Evolutionary conservation across 2,113 vertebrate species (phyloP).

Genomic region (Sialia sialis): DNA sequence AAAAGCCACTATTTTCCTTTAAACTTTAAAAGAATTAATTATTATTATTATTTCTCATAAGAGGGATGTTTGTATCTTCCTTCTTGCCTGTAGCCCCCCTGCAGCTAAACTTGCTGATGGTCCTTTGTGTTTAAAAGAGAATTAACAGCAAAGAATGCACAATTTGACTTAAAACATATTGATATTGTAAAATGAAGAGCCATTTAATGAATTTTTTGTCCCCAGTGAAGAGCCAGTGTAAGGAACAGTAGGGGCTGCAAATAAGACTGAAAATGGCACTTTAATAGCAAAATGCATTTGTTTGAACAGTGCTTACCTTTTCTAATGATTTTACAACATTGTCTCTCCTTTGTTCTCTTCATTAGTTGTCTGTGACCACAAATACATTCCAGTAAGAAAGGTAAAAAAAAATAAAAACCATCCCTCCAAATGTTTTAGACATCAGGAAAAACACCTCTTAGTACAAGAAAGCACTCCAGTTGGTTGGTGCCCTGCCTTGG

Average conservation of each 20-base stretch:
- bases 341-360: conserved; percentile 38
- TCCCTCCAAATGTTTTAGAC: conserved; percentile 2
- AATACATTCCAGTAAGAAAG: conserved; percentile 50
- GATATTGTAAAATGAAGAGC: conserved; percentile 57
- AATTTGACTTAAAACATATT: conserved; percentile 71
- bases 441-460: not conserved
- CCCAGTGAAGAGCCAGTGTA: conserved; percentile 49
- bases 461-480: not conserved
- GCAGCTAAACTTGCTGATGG: conserved; percentile 58
- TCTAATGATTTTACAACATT: conserved; percentile 61
- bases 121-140: conserved; percentile 66
- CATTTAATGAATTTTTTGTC: conserved; percentile 66
- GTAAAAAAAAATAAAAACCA: not conserved
- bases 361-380: conserved; percentile 43
- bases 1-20: conserved; percentile 64
- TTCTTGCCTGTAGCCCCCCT: conserved; percentile 54
- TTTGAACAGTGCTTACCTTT: conserved; percentile 36
- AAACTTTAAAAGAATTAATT: conserved; percentile 61
- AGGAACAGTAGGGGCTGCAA: conserved; percentile 64
- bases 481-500: not conserved
- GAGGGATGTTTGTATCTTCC: conserved; percentile 52
- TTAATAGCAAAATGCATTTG: conserved; percentile 49
- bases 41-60: conserved; percentile 30
- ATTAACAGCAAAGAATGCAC: conserved; percentile 59
- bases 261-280: conserved; percentile 54